Conservation (phyloP, 2,888 invertebrate genomes). For the Caenorhabditis sulstoni region DNA sequence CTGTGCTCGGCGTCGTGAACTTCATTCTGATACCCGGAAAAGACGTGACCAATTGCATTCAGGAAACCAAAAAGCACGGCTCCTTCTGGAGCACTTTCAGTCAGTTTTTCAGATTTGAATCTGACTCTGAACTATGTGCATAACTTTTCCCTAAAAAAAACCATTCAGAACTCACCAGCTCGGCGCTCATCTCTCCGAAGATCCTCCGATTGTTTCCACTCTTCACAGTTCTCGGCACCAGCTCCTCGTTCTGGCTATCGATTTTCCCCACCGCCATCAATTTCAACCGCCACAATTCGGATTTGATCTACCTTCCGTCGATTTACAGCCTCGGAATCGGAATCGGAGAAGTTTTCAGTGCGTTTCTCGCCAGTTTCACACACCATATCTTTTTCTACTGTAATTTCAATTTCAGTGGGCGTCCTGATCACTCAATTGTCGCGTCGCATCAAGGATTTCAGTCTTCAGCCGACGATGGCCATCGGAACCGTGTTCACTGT, state of each 20-base stretch:
- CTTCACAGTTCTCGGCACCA: conserved; percentile 58
- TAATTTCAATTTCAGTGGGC: conserved; percentile 61
- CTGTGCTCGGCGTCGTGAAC: conserved; percentile 54
- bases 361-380: conserved; percentile 14
- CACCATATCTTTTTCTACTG: neutral
- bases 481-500: conserved; percentile 48
- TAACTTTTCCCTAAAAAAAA: neutral
- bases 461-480: conserved; percentile 63
- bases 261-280: conserved; percentile 67
- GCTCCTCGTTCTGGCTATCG: conserved; percentile 64
- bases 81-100: conserved; percentile 34
- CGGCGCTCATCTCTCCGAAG: conserved; percentile 33
- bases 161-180: conserved; percentile 32
- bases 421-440: conserved; percentile 61
- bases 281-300: conserved; percentile 60
- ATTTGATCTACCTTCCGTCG: conserved; percentile 59
- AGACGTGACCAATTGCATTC: conserved; percentile 62
- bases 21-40: conserved; percentile 59
- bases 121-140: too few relatives aligned
- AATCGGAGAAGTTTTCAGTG: conserved; percentile 65
- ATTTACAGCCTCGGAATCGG: conserved; percentile 63
- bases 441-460: conserved; percentile 61
- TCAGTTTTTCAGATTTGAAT: conserved; percentile 6
- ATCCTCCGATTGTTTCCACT: conserved; percentile 57
- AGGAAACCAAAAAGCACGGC: conserved; percentile 37